Evolutionary conservation across 2,888 invertebrate genomes (phyloP).

Genomic region (Chrysolina americana): DNA sequence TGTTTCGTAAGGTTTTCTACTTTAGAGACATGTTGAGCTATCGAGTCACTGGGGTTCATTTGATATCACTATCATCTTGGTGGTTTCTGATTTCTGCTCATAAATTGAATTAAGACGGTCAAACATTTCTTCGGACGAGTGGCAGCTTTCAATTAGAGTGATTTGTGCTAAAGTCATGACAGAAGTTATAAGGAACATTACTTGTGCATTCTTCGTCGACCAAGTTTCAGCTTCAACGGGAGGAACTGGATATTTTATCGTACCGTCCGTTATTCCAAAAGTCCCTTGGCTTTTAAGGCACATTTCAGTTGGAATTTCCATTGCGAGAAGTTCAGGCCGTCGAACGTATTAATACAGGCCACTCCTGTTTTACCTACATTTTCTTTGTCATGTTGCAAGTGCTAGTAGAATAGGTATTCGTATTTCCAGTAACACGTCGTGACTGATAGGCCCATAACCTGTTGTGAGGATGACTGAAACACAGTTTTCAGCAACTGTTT

Average conservation of each 20-base stretch:
- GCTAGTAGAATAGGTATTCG: too few relatives aligned
- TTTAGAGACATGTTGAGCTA: slow-evolving; percentile 57
- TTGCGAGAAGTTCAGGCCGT: not conserved
- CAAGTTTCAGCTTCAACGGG: not conserved
- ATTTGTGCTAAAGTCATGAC: too few relatives aligned
- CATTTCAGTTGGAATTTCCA: not conserved
- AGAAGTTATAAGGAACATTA: too few relatives aligned
- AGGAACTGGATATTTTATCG: not conserved
- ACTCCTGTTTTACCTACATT: not conserved
- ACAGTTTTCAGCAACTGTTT: too few relatives aligned
- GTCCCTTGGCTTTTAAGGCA: too few relatives aligned
- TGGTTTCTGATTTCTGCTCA: slow-evolving; percentile 46
- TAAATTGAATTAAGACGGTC: slow-evolving; percentile 51
- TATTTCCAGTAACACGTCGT: too few relatives aligned
- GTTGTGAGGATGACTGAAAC: too few relatives aligned
- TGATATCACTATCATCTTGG: slow-evolving; percentile 54
- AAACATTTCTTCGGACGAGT: slow-evolving; percentile 48
- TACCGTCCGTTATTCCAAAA: not conserved
- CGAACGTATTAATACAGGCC: too few relatives aligned
- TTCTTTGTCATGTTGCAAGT: too few relatives aligned
- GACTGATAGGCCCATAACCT: too few relatives aligned
- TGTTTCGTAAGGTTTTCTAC: slow-evolving; percentile 55
- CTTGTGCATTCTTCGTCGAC: too few relatives aligned
- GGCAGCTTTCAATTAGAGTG: slow-evolving; percentile 50
- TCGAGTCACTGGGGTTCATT: slow-evolving; percentile 50